A percentile compares a stretch with the other conserved stretches of the same genome.
Conservation (phyloP, 2,888 invertebrate genomes). For the Dicycla oo region DNA sequence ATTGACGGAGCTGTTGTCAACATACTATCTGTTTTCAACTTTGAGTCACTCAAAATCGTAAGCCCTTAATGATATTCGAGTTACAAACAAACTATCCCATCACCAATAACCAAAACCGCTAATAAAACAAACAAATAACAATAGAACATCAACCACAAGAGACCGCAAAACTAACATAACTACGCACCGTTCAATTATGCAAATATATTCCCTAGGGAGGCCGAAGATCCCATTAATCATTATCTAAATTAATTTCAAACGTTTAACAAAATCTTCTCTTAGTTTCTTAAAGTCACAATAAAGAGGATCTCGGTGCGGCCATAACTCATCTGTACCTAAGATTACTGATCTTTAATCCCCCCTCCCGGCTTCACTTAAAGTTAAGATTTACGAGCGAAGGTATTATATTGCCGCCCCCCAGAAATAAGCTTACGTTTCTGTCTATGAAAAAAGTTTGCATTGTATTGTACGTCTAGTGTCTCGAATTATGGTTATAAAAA, state of each 20-base stretch:
- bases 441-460: slow-evolving; percentile 87
- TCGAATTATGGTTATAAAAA: slow-evolving; percentile 35
- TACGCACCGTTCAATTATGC: slow-evolving; percentile 82
- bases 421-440: slow-evolving; percentile 80
- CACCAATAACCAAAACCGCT: slow-evolving; percentile 51
- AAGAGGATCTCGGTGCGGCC: slow-evolving; percentile 89
- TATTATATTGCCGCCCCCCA: slow-evolving; percentile 92
- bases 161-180: slow-evolving; percentile 69
- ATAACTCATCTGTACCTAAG: slow-evolving; percentile 93
- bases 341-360: slow-evolving; percentile 95
- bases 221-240: slow-evolving; percentile 85
- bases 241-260: slow-evolving; percentile 90
- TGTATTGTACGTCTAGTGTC: slow-evolving; percentile 60
- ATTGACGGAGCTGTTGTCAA: not conserved
- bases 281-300: slow-evolving; percentile 91
- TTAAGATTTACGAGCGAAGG: slow-evolving; percentile 93
- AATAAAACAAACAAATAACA: slow-evolving; percentile 68
- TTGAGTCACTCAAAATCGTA: slow-evolving; percentile 2
- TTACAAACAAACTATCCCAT: slow-evolving; percentile 28
- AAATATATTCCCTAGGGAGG: slow-evolving; percentile 78
- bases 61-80: slow-evolving; percentile 32
- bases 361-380: slow-evolving; percentile 92
- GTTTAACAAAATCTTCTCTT: slow-evolving; percentile 89
- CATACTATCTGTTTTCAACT: not conserved
- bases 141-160: slow-evolving; percentile 64